phyloP scores from a whole-genome alignment of 2,797 vertebrate species.

The Ctenopoma multispine region DNA sequence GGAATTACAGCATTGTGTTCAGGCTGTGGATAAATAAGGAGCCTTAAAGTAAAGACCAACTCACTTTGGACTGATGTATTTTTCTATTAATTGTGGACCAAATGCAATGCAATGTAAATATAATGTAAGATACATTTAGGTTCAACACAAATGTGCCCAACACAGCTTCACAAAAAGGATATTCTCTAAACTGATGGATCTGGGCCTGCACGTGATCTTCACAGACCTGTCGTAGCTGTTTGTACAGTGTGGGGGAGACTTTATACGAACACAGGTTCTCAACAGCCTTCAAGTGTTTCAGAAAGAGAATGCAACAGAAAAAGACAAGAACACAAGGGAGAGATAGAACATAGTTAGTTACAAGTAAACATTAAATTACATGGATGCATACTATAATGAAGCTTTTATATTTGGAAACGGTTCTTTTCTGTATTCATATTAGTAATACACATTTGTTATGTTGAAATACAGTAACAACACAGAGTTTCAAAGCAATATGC shows the following conservation, averaged over 20 bases:
- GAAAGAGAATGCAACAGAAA: background rate
- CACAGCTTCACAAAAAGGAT: slow-evolving; percentile 88
- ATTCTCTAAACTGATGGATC: slow-evolving; percentile 99
- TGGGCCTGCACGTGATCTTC: slow-evolving; percentile 99
- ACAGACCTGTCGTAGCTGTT: slow-evolving; percentile 96
- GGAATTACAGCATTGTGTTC: too few species aligned
- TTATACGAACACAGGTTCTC: slow-evolving; percentile 99
- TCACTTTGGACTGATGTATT: background rate
- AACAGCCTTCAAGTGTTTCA: slow-evolving; percentile 88
- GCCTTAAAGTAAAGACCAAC: too few species aligned
- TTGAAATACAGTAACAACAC: too few species aligned
- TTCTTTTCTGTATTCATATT: background rate
- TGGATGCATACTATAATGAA: too few species aligned
- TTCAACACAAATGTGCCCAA: background rate
- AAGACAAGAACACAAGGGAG: slow-evolving; percentile 18
- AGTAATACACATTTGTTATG: too few species aligned
- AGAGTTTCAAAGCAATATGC: background rate
- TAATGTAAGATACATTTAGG: too few species aligned
- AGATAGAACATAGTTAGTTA: background rate
- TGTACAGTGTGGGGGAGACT: slow-evolving; percentile 98
- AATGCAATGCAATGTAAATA: too few species aligned
- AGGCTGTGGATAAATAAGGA: too few species aligned
- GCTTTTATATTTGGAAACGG: too few species aligned
- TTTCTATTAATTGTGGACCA: background rate
- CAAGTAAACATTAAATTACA: background rate